A percentile compares a stretch with the other conserved stretches of the same genome.
Evolutionary conservation across 2,888 invertebrate species (phyloP).

Genomic region (Leptinotarsa haldemani): DNA sequence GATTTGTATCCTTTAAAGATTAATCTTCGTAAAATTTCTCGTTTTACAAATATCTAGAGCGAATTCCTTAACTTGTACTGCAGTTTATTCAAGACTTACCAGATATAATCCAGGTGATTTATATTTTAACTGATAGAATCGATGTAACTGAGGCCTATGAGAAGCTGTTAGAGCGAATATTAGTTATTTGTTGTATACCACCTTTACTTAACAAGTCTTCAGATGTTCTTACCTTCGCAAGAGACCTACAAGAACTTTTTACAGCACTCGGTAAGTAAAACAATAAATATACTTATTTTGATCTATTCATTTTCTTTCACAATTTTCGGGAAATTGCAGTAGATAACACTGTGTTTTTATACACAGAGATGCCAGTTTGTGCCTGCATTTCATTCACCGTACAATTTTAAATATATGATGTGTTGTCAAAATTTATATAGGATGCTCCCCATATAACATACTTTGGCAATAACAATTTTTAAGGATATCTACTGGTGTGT

Average conservation of each 20-base stretch:
- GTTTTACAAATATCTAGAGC: background rate
- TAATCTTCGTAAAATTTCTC: too few species aligned
- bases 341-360: too few species aligned
- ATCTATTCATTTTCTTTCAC: too few species aligned
- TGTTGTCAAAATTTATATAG: too few species aligned
- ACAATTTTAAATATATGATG: too few species aligned
- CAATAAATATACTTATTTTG: background rate
- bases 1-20: slow-evolving; percentile 50
- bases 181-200: slow-evolving; percentile 58
- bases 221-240: slow-evolving; percentile 51
- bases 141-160: slow-evolving; percentile 50
- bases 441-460: too few species aligned
- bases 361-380: too few species aligned
- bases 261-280: slow-evolving; percentile 57
- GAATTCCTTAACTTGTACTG: slow-evolving; percentile 13
- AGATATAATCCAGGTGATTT: slow-evolving; percentile 58
- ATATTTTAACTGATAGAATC: slow-evolving; percentile 56
- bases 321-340: too few species aligned
- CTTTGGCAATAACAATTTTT: slow-evolving; percentile 35
- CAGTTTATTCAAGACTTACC: slow-evolving; percentile 62
- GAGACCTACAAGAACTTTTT: slow-evolving; percentile 60
- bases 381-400: too few species aligned
- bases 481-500: slow-evolving; percentile 47
- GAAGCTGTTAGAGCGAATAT: slow-evolving; percentile 54
- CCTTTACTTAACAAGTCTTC: slow-evolving; percentile 58